phyloP scores from a whole-genome alignment of 2,113 vertebrate species.

The Onychostoma macrolepis region DNA sequence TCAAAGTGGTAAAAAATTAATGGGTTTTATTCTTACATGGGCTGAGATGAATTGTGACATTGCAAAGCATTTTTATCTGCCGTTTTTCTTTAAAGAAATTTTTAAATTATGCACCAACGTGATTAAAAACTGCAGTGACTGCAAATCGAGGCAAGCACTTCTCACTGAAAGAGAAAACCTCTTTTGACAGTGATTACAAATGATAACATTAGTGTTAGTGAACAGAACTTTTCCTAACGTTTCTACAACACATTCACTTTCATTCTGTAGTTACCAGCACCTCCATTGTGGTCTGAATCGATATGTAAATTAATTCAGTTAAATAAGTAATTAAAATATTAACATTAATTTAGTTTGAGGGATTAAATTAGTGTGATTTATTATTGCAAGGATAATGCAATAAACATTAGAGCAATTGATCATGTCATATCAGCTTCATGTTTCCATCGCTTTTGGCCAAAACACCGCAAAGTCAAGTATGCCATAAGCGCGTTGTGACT shows the following conservation, averaged over 20 bases:
- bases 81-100: neutral
- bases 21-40: neutral
- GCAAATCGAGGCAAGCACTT: neutral
- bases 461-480: neutral
- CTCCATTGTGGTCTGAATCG: neutral
- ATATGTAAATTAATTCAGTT: neutral
- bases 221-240: neutral
- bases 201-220: neutral
- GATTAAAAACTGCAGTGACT: slow-evolving; percentile 12
- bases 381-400: slow-evolving; percentile 8
- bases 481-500: neutral
- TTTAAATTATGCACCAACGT: neutral
- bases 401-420: neutral
- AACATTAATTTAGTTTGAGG: neutral
- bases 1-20: neutral
- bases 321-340: neutral
- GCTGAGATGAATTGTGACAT: neutral
- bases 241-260: neutral
- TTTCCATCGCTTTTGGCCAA: neutral
- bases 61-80: neutral
- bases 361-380: slow-evolving; percentile 1
- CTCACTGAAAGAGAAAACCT: neutral
- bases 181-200: neutral
- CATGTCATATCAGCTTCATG: neutral
- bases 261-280: neutral